Base-by-base conservation (phyloP, 2,113 vertebrate species). In the Helogale parvula region DNA sequence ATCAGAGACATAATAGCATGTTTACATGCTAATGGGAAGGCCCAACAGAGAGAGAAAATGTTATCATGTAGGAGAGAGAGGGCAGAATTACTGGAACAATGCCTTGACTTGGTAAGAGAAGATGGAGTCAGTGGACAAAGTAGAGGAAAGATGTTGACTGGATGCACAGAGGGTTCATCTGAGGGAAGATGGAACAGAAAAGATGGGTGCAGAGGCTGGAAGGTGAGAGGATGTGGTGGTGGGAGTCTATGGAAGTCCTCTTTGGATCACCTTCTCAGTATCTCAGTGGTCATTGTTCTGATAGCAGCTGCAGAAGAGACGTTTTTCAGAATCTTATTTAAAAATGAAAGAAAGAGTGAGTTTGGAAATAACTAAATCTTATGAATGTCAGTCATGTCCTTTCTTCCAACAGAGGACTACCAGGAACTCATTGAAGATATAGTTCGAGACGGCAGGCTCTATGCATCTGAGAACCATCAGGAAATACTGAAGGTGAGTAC, bases 401-500 rank as follows among this genome's bases (percentile, higher is more conserved):
- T 96, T 95, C 27, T 98, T 95, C 63, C 98, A 98, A 84, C 97
- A 99, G 99, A 99, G 98, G 99, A 99, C 98, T 99, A 99, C 98
- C 99, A 99, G 96, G 99, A 99, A 92, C 98, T 99, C 54, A 99
- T 99, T 95, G 99, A 99, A 99, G 99, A 99, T 97, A 99, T 99
- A 72, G 99, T 99, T 89, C 99, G 99, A 94, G 99, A 99, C 93
- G 99, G 99, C 90, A 99, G 99, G 98, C 99, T 99, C 91, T 99
- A 99, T 41, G 99, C 99, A 13, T 99, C 99, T 83, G 99, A 99
- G 98, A 99, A 99, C 98, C 99, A 99, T 98, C 99, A 99, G 98
- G 99, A 99, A 98, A 99, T 99, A 98, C 99, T 99, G 16, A 99
- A 99, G 99, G 99, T 99, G 98, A 94, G 82, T 91, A 5, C 4